phyloP scores from a whole-genome alignment of 2,797 vertebrate genomes.

The Mormyrops boulengeri region DNA sequence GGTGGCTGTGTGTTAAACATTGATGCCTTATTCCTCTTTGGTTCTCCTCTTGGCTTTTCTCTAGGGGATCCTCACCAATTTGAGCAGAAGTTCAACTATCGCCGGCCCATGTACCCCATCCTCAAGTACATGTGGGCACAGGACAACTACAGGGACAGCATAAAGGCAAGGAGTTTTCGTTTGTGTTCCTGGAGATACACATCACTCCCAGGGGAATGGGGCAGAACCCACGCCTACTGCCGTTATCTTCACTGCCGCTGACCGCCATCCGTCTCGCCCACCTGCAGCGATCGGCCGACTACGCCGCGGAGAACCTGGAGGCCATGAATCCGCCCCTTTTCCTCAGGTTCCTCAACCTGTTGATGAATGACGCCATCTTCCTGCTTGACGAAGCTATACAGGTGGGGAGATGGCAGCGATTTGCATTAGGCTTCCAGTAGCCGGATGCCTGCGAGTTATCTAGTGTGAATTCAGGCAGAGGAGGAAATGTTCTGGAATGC shows the following conservation, averaged over 20 bases:
- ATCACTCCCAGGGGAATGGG: background rate
- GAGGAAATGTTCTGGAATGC: background rate
- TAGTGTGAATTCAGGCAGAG: background rate
- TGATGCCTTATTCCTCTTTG: background rate
- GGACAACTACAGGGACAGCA: conserved; percentile 79
- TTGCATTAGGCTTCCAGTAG: background rate
- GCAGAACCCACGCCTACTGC: background rate
- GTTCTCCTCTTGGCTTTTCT: conserved; percentile 11
- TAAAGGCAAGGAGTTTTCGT: conserved; percentile 69
- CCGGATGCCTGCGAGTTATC: background rate
- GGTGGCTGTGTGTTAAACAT: background rate
- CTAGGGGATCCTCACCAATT: conserved; percentile 97
- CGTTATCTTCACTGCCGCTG: background rate
- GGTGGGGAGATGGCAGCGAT: conserved; percentile 52
- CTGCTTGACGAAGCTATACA: conserved; percentile 96
- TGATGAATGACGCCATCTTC: conserved; percentile 96
- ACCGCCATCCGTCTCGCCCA: background rate
- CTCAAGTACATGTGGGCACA: conserved; percentile 94
- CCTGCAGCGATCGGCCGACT: conserved; percentile 77
- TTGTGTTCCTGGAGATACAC: background rate
- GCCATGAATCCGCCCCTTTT: conserved; percentile 95
- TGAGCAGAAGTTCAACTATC: conserved; percentile 99
- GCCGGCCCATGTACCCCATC: conserved; percentile 97
- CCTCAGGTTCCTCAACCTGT: conserved; percentile 86
- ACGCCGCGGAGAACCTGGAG: conserved; percentile 91